phyloP scores from a whole-genome alignment of 2,888 invertebrate species.

The Coelopa pilipes region DNA sequence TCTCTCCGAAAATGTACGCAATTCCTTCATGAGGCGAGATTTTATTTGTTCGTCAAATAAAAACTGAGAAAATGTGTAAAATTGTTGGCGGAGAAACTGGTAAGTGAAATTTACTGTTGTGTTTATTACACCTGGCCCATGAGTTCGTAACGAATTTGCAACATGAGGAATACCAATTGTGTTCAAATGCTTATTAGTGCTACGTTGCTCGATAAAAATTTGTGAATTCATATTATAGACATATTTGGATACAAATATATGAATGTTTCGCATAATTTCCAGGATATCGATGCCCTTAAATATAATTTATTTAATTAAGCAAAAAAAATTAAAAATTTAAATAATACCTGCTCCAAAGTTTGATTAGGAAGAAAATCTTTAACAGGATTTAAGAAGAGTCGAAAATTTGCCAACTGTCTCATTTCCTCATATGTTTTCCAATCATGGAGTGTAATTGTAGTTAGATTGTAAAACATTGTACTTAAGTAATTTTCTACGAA shows the following conservation, averaged over 20 bases:
- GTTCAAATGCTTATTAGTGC: constrained; percentile 92
- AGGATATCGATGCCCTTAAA: constrained; percentile 88
- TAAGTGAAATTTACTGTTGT: constrained; percentile 93
- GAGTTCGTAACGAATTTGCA: constrained; percentile 95
- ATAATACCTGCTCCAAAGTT: constrained; percentile 85
- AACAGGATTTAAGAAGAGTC: constrained; percentile 83
- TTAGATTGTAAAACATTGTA: constrained; percentile 95
- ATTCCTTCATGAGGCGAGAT: constrained; percentile 89
- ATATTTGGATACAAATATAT: constrained; percentile 92
- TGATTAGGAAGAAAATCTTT: constrained; percentile 96
- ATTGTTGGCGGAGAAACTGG: constrained; percentile 92
- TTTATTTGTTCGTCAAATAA: constrained; percentile 97
- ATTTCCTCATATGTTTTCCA: constrained; percentile 98
- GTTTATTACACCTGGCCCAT: constrained; percentile 96
- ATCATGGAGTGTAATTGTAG: constrained; percentile 95
- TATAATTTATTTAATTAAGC: constrained; percentile 19
- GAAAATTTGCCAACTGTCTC: constrained; percentile 89
- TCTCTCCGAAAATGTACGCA: constrained; percentile 81
- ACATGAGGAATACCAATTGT: constrained; percentile 95
- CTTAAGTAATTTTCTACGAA: constrained; percentile 90
- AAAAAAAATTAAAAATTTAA: not conserved
- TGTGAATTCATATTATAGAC: constrained; percentile 96
- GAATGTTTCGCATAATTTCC: constrained; percentile 96
- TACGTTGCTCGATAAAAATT: constrained; percentile 91
- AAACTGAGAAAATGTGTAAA: constrained; percentile 95